Evolutionary conservation across 2,113 vertebrate genomes (phyloP), one percentile per base, ranked within the genome.

Genomic region (Caretta caretta): DNA sequence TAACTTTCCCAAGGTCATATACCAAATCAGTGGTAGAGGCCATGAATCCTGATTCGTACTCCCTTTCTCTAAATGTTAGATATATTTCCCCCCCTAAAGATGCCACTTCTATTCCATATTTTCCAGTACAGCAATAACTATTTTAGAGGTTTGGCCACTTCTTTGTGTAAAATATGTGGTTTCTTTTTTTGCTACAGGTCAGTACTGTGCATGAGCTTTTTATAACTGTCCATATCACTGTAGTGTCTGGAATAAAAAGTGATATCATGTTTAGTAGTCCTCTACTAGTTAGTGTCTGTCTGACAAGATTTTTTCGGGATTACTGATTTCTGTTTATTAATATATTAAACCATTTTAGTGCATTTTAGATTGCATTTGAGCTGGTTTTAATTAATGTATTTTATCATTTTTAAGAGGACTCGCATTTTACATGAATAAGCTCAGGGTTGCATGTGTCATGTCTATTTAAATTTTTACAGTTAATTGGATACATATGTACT

Each of bases 401-500:
- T 80, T 91, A 24, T 57, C 56, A 35, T 91, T 90, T 93, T 95
- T 82, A 83, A 88, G 69, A n/a, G 86, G 79, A 80, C 8, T 80
- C n/a, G 2, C 42, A n/a, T 72, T 84, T 35, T 53, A 42, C 22
- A 83, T 57, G 31, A 92, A 76, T 3, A 80, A 48, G 69, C 90
- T 95, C 8, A 22, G 29, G 5, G 49, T 87, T 35, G 54, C 16
- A 48, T 80, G 8, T 85, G 72, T 87, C 13, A 48, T 20, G 1
- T 59, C 22, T 81, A 56, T 62, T 80, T 90, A 29, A 16, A 8
- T 94, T 91, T 90, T 94, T 84, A 79, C 13, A 53, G 9, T 65
- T 93, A 83, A 38, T 80, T 82, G 14, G 25, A 57, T 46, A 42
- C 17, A 17, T 3, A 5, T 65, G 42, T 88, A 2, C 87, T 94